These are phyloP conservation scores for Epistrophe grossulariae DNA, from an alignment of 2,888 invertebrate species.

Conservation along the genomic window DNA sequence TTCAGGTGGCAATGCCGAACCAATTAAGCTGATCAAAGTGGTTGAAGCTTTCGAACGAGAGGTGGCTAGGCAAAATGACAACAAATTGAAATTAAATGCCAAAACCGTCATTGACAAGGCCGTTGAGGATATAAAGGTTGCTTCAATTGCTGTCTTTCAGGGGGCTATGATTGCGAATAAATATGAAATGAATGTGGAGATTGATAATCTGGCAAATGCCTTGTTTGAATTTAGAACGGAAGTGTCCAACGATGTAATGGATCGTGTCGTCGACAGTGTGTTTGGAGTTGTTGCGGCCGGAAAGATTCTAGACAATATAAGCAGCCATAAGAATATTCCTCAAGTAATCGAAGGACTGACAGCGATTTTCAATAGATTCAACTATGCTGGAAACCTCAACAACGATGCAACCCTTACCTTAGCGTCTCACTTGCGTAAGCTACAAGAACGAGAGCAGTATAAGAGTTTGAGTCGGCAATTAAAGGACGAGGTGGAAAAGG, in stretches of 20 bases:
- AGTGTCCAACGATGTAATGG: constrained; percentile 50
- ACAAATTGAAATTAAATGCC: constrained; percentile 13
- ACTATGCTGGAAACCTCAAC: constrained; percentile 42
- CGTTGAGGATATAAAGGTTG: constrained; percentile 31
- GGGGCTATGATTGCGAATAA: constrained; percentile 33
- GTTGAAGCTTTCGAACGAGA: constrained; percentile 33
- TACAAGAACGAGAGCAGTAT: constrained; percentile 34
- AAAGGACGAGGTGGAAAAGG: constrained; percentile 23
- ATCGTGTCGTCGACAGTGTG: constrained; percentile 37
- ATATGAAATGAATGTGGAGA: constrained; percentile 35
- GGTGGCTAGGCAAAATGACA: constrained; percentile 11
- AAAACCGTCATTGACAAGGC: constrained; percentile 33
- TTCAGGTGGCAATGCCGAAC: constrained; percentile 16
- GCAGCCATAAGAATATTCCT: constrained; percentile 30
- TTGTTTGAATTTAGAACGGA: constrained; percentile 34
- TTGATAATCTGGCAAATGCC: constrained; percentile 20
- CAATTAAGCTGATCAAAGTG: constrained; percentile 28
- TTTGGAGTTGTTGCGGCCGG: constrained; percentile 37
- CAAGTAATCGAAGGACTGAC: constrained; percentile 41
- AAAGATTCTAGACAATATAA: constrained; percentile 41
- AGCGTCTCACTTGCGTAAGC: constrained; percentile 25
- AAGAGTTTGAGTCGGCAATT: background rate
- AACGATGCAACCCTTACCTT: constrained; percentile 34
- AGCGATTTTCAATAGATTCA: constrained; percentile 47
- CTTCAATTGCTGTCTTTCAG: constrained; percentile 5